phyloP scores from a whole-genome alignment of 2,113 vertebrate genomes.

The Motacilla alba region DNA sequence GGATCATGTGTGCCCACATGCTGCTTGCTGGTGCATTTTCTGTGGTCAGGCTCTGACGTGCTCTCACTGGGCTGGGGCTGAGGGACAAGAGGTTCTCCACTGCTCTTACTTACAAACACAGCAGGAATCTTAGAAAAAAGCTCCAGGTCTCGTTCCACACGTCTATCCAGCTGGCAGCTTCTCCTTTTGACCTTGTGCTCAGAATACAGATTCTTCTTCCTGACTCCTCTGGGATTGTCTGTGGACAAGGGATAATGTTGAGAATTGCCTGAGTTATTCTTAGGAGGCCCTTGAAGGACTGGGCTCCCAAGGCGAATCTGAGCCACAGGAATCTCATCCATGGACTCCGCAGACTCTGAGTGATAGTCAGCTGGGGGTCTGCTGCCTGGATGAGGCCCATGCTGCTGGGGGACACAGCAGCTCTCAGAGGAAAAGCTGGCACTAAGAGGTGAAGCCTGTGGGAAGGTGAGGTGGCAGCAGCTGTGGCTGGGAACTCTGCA shows the following conservation, averaged over 20 bases:
- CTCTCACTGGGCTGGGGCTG: neutral
- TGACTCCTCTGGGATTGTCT: neutral
- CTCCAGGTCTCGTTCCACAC: slow-evolving; percentile 56
- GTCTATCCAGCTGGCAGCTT: neutral
- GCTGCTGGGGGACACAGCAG: slow-evolving; percentile 50
- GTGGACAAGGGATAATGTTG: neutral
- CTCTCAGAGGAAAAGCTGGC: slow-evolving; percentile 71
- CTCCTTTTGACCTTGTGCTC: slow-evolving; percentile 73
- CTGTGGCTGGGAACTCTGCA: neutral
- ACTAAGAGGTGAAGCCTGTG: slow-evolving; percentile 64
- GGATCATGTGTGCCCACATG: neutral
- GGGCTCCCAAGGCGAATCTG: slow-evolving; percentile 83
- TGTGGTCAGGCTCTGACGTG: slow-evolving; percentile 38
- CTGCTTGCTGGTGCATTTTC: slow-evolving; percentile 66
- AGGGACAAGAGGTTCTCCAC: slow-evolving; percentile 59
- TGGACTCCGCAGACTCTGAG: slow-evolving; percentile 85
- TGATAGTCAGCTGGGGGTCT: slow-evolving; percentile 78
- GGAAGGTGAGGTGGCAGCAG: slow-evolving; percentile 40
- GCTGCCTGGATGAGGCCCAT: slow-evolving; percentile 62
- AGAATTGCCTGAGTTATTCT: neutral
- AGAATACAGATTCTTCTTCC: slow-evolving; percentile 42
- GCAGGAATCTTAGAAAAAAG: slow-evolving; percentile 68
- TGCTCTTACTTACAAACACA: slow-evolving; percentile 82
- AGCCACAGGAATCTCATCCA: slow-evolving; percentile 89
- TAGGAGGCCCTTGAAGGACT: slow-evolving; percentile 16